Conservation (phyloP, 2,113 vertebrate species). For the Carassius gibelio region DNA sequence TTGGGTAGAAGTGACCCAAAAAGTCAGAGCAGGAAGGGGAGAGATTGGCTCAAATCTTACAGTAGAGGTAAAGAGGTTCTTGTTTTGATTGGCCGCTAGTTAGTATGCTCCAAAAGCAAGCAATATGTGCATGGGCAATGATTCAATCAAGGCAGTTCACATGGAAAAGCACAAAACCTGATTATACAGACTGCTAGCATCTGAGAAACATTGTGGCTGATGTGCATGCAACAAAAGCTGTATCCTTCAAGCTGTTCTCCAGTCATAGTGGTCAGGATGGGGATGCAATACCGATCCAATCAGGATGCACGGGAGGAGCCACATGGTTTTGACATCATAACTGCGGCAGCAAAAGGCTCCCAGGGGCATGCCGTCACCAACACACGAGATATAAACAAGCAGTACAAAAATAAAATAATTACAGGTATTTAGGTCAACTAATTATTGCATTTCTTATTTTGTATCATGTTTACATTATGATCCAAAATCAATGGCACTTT, state of each 20-base stretch:
- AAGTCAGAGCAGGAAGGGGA: neutral
- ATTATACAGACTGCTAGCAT: neutral
- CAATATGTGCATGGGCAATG: neutral
- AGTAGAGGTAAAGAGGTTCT: conserved; percentile 27
- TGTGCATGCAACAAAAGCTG: conserved; percentile 42
- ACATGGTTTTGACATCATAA: conserved; percentile 59
- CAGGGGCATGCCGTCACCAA: conserved; percentile 58
- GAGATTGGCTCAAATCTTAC: neutral
- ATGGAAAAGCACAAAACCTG: conserved; percentile 34
- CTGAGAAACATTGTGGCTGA: conserved; percentile 48
- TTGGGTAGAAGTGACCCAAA: neutral
- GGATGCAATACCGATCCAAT: conserved; percentile 45
- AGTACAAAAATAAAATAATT: conserved; percentile 65
- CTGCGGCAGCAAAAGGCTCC: conserved; percentile 52
- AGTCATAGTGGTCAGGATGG: conserved; percentile 49
- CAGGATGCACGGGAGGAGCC: conserved; percentile 42
- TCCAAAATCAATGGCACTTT: conserved; percentile 63
- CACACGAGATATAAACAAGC: conserved; percentile 56
- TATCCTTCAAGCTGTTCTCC: conserved; percentile 38
- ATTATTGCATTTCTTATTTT: conserved; percentile 81
- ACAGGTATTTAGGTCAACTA: conserved; percentile 67
- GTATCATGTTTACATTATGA: conserved; percentile 61
- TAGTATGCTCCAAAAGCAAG: conserved; percentile 15
- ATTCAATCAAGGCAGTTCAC: conserved; percentile 17
- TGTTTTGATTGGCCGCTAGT: conserved; percentile 1